A percentile compares a stretch with the other conserved stretches of the same genome.
Evolutionary conservation across 2,113 vertebrate species (phyloP).

Genomic region (Megaceryle maxima): DNA sequence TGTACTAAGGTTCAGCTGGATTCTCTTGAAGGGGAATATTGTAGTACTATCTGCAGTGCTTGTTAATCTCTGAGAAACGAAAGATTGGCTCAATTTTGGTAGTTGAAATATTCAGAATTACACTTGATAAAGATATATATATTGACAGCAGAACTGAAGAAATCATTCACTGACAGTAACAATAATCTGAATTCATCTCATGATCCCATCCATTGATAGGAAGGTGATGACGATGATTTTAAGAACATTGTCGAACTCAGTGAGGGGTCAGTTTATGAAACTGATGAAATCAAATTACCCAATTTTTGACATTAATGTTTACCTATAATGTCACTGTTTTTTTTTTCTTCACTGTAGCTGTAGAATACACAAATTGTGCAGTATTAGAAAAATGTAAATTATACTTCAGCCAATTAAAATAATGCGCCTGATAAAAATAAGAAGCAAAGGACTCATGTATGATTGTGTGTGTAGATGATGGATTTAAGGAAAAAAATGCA

Average conservation of each 20-base stretch:
- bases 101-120: not conserved
- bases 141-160: not conserved
- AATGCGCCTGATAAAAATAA: not conserved
- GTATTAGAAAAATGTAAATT: not conserved
- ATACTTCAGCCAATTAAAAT: not conserved
- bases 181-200: not conserved
- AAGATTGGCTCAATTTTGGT: not conserved
- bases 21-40: not conserved
- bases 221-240: not conserved
- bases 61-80: not conserved
- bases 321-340: not conserved
- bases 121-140: not conserved
- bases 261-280: not conserved
- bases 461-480: not conserved
- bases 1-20: not conserved
- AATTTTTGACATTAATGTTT: not conserved
- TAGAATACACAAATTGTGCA: not conserved
- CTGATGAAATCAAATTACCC: not conserved
- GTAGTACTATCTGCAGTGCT: no score
- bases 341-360: not conserved
- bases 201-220: not conserved
- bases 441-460: not conserved
- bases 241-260: not conserved
- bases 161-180: not conserved
- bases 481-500: not conserved